Evolutionary conservation across 2,797 vertebrate genomes (phyloP).

Genomic region (Sternotherus odoratus): DNA sequence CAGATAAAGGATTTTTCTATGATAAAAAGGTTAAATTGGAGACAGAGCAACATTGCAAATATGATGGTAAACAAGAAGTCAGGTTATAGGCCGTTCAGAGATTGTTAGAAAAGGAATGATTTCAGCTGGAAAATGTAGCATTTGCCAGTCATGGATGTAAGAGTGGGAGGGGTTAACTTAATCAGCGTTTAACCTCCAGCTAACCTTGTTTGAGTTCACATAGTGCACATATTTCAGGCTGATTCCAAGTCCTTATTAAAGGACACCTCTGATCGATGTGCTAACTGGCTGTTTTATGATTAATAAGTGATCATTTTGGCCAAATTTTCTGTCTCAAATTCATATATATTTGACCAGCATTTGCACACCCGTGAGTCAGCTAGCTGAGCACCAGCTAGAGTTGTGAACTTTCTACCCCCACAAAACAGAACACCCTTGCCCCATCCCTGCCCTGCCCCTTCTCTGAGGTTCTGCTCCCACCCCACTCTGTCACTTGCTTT

Average conservation of each 20-base stretch:
- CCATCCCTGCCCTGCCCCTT: no score
- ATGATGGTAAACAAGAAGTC: not conserved
- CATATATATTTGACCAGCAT: not conserved
- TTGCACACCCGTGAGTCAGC: not conserved
- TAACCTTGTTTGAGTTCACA: not conserved
- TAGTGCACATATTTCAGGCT: not conserved
- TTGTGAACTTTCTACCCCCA: no score
- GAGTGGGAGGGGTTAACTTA: not conserved
- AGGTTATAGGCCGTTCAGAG: not conserved
- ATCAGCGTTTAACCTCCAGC: conserved; percentile 2
- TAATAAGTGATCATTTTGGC: not conserved
- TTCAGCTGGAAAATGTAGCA: not conserved
- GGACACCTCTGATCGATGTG: not conserved
- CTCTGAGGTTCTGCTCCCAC: no score
- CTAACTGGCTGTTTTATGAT: not conserved
- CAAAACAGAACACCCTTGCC: no score
- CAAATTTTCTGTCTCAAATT: not conserved
- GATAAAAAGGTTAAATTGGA: conserved; percentile 54
- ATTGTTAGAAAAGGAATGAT: not conserved
- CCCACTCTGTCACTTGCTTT: no score
- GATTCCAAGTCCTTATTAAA: not conserved
- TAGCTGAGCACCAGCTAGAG: not conserved
- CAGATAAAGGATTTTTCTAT: not conserved
- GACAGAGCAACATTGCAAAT: not conserved
- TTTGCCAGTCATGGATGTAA: not conserved